A percentile compares a stretch with the other conserved stretches of the same genome.
These are phyloP conservation scores for Epinephelus awoara DNA, from an alignment of 2,797 vertebrate species.

Conservation along the genomic window DNA sequence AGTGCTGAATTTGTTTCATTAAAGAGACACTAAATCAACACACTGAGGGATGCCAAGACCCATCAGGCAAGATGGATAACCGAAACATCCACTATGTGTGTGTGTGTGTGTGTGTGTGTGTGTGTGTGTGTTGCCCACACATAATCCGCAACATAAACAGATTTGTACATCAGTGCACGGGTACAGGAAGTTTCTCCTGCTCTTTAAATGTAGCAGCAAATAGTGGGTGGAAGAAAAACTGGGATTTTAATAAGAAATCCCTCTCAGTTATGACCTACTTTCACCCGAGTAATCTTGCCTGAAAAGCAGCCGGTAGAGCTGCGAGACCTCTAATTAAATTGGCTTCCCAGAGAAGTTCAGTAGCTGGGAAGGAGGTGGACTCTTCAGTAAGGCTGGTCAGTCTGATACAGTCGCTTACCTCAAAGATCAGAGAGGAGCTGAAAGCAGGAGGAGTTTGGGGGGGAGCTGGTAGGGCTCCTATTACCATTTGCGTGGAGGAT, in stretches of 20 bases:
- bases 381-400: slow-evolving; percentile 52
- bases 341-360: slow-evolving; percentile 57
- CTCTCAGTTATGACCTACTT: slow-evolving; percentile 80
- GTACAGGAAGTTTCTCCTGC: slow-evolving; percentile 52
- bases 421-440: slow-evolving; percentile 54
- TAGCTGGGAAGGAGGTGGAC: slow-evolving; percentile 45
- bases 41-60: slow-evolving; percentile 64
- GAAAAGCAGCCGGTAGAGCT: slow-evolving; percentile 71
- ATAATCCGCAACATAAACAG: slow-evolving; percentile 62
- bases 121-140: slow-evolving; percentile 44
- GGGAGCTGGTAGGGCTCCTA: slow-evolving; percentile 24
- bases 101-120: slow-evolving; percentile 44
- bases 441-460: slow-evolving; percentile 15
- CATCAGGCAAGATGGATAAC: slow-evolving; percentile 73
- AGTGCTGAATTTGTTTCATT: slow-evolving; percentile 79
- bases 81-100: slow-evolving; percentile 53
- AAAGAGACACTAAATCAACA: slow-evolving; percentile 79
- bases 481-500: slow-evolving; percentile 33
- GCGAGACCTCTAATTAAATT: slow-evolving; percentile 71
- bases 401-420: slow-evolving; percentile 46
- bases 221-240: slow-evolving; percentile 67
- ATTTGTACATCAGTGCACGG: slow-evolving; percentile 66
- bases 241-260: slow-evolving; percentile 65
- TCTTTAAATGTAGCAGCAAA: slow-evolving; percentile 73
- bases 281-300: slow-evolving; percentile 66